phyloP scores from a whole-genome alignment of 2,113 vertebrate genomes.

The Mustela nigripes region DNA sequence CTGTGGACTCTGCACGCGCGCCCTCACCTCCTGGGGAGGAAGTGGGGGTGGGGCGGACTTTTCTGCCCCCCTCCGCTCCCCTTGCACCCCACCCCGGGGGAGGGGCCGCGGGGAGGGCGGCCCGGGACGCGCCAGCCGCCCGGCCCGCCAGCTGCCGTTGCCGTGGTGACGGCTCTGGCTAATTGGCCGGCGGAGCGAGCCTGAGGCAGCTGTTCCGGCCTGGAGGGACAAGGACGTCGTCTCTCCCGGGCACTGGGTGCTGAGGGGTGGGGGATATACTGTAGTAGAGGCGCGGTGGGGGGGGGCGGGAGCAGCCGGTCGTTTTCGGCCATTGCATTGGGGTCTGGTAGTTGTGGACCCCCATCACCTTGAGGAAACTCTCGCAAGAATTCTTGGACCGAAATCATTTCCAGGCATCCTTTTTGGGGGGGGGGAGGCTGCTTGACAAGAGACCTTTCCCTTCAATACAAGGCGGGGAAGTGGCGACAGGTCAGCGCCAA shows the following conservation, averaged over 20 bases:
- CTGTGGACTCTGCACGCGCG: background rate
- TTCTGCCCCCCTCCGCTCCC: background rate
- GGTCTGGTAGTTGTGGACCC: constrained; percentile 17
- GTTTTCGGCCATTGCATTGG: background rate
- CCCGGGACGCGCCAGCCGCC: constrained; percentile 70
- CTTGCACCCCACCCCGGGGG: constrained; percentile 68
- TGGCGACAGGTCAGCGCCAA: constrained; percentile 69
- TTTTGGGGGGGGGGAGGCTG: background rate
- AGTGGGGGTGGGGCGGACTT: constrained; percentile 17
- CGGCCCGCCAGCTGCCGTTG: constrained; percentile 82
- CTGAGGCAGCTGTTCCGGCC: constrained; percentile 77
- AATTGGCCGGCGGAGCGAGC: constrained; percentile 74
- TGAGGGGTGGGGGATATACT: constrained; percentile 19
- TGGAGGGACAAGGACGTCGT: constrained; percentile 84
- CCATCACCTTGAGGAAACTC: background rate
- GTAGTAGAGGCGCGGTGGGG: background rate
- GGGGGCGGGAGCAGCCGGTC: background rate
- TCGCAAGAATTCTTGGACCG: background rate
- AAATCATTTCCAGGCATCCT: background rate
- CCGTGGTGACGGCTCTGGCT: constrained; percentile 82
- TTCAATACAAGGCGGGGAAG: background rate
- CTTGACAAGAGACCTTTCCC: background rate
- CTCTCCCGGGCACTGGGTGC: constrained; percentile 57
- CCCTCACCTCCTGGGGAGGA: background rate
- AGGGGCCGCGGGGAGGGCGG: constrained; percentile 56